phyloP scores from a whole-genome alignment of 2,797 vertebrate genomes.

The Danio kyathit region DNA sequence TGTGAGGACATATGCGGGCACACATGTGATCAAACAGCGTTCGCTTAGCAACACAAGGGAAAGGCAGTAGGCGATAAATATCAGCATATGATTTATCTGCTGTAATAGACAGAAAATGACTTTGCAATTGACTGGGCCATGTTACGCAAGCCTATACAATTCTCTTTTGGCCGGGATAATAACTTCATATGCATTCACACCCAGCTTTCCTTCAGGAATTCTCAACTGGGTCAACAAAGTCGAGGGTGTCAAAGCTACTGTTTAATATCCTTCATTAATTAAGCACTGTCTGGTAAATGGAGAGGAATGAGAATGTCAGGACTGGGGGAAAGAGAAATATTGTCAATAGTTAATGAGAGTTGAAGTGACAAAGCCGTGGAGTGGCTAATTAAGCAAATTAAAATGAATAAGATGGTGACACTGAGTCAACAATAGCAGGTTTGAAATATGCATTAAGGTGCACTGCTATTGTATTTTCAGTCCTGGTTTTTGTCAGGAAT shows the following conservation, averaged over 20 bases:
- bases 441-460: constrained; percentile 24
- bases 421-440: background rate
- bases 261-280: constrained; percentile 29
- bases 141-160: background rate
- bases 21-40: constrained; percentile 10
- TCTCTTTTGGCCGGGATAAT: background rate
- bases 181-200: constrained; percentile 1
- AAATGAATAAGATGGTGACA: constrained; percentile 40
- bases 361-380: constrained; percentile 45
- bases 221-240: constrained; percentile 30
- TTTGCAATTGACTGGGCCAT: constrained; percentile 45
- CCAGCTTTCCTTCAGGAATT: background rate
- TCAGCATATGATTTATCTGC: constrained; percentile 54
- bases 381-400: constrained; percentile 52
- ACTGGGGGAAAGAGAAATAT: background rate
- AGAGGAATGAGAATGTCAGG: constrained; percentile 14
- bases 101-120: constrained; percentile 52
- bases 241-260: constrained; percentile 13
- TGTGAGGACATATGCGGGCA: constrained; percentile 20
- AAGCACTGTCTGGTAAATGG: background rate
- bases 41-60: constrained; percentile 18
- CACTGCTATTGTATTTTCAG: constrained; percentile 5
- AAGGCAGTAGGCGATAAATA: constrained; percentile 26
- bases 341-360: constrained; percentile 40
- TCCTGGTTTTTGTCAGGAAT: background rate